Conservation (phyloP, 2,888 invertebrate genomes). For the Orchesella flavescens region DNA sequence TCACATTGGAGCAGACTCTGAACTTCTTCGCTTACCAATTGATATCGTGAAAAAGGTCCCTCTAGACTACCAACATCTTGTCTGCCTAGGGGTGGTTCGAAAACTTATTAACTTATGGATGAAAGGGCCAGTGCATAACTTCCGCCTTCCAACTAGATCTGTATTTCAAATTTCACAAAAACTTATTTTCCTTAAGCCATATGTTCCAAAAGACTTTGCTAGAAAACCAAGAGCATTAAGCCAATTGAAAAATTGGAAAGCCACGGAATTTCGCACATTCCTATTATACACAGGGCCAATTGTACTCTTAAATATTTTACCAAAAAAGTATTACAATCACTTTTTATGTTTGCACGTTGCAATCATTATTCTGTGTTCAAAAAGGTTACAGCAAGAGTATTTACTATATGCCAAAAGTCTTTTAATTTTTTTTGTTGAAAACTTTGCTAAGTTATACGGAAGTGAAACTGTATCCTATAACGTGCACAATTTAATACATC, state of each 20-base stretch:
- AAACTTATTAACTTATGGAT: slow-evolving; percentile 40
- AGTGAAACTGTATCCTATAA: slow-evolving; percentile 36
- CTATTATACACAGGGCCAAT: slow-evolving; percentile 24
- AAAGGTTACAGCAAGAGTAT: not conserved
- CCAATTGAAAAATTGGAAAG: slow-evolving; percentile 37
- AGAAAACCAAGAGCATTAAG: slow-evolving; percentile 23
- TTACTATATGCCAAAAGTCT: slow-evolving; percentile 18
- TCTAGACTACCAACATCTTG: slow-evolving; percentile 60
- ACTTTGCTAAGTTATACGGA: slow-evolving; percentile 26
- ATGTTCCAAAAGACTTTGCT: slow-evolving; percentile 14
- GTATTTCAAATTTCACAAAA: slow-evolving; percentile 35
- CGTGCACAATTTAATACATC: slow-evolving; percentile 49
- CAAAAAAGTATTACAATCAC: slow-evolving; percentile 28
- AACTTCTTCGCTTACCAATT: slow-evolving; percentile 16
- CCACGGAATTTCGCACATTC: slow-evolving; percentile 48
- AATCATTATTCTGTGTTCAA: slow-evolving; percentile 38
- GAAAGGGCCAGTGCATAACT: not conserved
- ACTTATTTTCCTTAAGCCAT: no score
- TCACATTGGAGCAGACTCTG: slow-evolving; percentile 43
- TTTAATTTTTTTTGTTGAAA: slow-evolving; percentile 40
- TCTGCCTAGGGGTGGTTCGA: slow-evolving; percentile 54
- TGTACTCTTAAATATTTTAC: slow-evolving; percentile 31
- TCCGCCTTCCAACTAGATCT: not conserved
- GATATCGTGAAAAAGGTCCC: slow-evolving; percentile 50
- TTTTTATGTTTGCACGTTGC: slow-evolving; percentile 54